Percentiles rank a stretch among this genome's conserved stretches.
phyloP scores from a whole-genome alignment of 2,797 vertebrate species.

The Nannoperca obscura region DNA sequence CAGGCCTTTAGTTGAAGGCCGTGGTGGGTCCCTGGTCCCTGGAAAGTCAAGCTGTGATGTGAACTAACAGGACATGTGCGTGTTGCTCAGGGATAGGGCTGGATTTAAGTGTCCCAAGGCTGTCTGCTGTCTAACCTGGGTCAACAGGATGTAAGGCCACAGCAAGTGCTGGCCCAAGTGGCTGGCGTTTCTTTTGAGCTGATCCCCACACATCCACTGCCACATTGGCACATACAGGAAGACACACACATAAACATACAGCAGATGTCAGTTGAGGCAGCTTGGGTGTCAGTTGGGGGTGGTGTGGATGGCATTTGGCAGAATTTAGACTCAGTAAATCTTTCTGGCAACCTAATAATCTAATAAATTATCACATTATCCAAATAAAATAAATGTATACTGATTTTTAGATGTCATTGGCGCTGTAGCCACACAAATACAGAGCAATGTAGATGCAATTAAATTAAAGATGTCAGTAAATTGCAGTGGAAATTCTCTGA shows the following conservation, averaged over 20 bases:
- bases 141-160: conserved; percentile 79
- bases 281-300: conserved; percentile 9
- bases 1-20: conserved; percentile 35
- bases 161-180: conserved; percentile 47
- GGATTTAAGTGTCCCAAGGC: conserved; percentile 75
- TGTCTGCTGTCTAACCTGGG: conserved; percentile 74
- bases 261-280: conserved; percentile 21
- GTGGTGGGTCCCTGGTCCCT: conserved; percentile 14
- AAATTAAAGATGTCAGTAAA: background rate
- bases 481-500: background rate
- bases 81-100: conserved; percentile 60
- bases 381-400: background rate
- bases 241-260: conserved; percentile 10
- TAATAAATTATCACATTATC: background rate
- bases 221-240: conserved; percentile 42
- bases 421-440: background rate
- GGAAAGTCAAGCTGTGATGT: conserved; percentile 53
- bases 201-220: conserved; percentile 53
- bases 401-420: background rate
- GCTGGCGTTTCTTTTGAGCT: conserved; percentile 66
- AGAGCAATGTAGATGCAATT: background rate
- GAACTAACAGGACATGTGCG: conserved; percentile 64
- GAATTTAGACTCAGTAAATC: background rate
- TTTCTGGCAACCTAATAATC: background rate
- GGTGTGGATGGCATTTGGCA: background rate